Evolutionary conservation across 1,140 invertebrate genomes (phyloP).

Genomic region (Meteorus sp.): DNA sequence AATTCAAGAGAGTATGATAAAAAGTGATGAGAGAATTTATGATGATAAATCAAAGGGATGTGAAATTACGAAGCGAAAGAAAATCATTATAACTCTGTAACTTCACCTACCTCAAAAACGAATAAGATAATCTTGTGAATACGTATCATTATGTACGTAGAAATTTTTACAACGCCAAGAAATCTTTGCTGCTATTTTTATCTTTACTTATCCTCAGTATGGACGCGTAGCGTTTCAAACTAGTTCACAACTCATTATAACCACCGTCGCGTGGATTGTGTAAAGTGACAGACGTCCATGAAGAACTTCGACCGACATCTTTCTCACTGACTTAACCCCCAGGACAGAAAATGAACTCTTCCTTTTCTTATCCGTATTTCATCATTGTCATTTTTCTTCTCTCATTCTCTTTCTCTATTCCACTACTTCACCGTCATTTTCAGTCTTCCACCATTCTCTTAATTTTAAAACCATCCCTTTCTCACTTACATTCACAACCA

Average conservation of each 20-base stretch:
- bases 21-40: conserved; percentile 21
- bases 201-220: conserved; percentile 9
- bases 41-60: conserved; percentile 26
- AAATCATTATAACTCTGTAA: neutral
- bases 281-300: too few species aligned
- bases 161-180: too few species aligned
- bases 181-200: neutral
- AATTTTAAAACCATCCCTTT: conserved; percentile 11
- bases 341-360: conserved; percentile 9
- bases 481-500: neutral
- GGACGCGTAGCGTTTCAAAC: conserved; percentile 23
- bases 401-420: neutral
- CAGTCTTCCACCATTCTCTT: neutral
- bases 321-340: conserved; percentile 14
- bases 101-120: neutral
- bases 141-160: conserved; percentile 1
- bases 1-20: conserved; percentile 16
- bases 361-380: conserved; percentile 2
- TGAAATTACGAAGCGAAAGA: neutral
- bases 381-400: conserved; percentile 7
- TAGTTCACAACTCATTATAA: conserved; percentile 33
- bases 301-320: conserved; percentile 22
- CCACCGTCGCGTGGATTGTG: conserved; percentile 14
- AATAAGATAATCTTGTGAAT: neutral
- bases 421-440: neutral